These are phyloP conservation scores for Strix occidentalis DNA, from an alignment of 2,797 vertebrate species.

Conservation along the genomic window DNA sequence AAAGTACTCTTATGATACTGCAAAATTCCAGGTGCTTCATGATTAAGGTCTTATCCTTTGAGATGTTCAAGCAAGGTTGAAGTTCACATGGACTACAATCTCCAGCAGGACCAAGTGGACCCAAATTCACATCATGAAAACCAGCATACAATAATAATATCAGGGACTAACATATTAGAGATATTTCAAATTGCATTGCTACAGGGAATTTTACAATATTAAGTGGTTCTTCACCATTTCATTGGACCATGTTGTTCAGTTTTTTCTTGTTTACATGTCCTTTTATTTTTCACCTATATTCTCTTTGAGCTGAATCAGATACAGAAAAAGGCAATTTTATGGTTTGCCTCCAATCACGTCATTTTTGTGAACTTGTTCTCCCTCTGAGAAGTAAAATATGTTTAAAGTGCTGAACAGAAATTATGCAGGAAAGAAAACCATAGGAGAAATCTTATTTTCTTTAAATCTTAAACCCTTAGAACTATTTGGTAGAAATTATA, in stretches of 20 bases:
- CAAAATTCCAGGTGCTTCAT: not conserved
- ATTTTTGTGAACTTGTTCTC: not conserved
- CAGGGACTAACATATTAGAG: not conserved
- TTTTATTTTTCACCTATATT: not conserved
- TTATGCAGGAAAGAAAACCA: not conserved
- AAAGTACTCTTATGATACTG: not conserved
- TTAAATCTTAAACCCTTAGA: not conserved
- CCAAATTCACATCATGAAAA: not conserved
- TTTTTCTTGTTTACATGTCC: not conserved
- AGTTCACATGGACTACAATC: not conserved
- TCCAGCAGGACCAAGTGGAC: not conserved
- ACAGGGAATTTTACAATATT: not conserved
- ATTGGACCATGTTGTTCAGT: not conserved
- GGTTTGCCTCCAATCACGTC: not conserved
- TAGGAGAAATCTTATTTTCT: not conserved
- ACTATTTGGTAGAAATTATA: not conserved
- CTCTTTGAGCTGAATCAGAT: not conserved
- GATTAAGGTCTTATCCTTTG: not conserved
- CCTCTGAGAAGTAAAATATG: not conserved
- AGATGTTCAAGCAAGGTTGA: not conserved
- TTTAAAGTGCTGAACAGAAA: not conserved
- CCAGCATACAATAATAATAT: not conserved
- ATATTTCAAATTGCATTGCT: not conserved
- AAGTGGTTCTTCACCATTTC: not conserved
- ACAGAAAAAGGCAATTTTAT: not conserved